These are phyloP conservation scores for Punctoribates punctum DNA, from an alignment of 2,888 invertebrate species.

Conservation along the genomic window DNA sequence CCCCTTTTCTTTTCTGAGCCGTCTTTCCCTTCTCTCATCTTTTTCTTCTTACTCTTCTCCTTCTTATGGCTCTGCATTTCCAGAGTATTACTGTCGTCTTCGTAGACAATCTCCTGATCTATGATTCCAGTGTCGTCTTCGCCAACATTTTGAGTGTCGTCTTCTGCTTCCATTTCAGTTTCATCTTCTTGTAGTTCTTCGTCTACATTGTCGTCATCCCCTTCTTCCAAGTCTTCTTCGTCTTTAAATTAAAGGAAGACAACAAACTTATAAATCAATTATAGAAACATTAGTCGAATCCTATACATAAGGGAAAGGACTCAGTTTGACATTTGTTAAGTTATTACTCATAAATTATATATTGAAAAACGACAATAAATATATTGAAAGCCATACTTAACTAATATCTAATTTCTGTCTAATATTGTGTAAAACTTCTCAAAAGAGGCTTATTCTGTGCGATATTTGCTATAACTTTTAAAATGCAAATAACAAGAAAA, in stretches of 20 bases:
- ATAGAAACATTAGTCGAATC: no score
- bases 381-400: no score
- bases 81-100: conserved; percentile 57
- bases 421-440: no score
- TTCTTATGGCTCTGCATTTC: conserved; percentile 61
- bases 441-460: no score
- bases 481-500: no score
- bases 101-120: conserved; percentile 74
- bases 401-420: no score
- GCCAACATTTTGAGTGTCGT: conserved; percentile 43
- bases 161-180: conserved; percentile 43
- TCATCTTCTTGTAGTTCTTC: conserved; percentile 45
- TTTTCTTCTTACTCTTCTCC: conserved; percentile 68
- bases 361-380: no score
- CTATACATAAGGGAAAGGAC: no score
- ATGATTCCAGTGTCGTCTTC: conserved; percentile 39
- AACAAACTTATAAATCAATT: no score
- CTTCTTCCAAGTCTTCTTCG: conserved; percentile 45
- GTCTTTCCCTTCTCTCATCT: conserved; percentile 71
- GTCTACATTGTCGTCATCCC: conserved; percentile 43
- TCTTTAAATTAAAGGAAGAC: conserved; percentile 26
- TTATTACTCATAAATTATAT: no score
- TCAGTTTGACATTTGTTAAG: no score
- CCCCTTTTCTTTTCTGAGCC: conserved; percentile 84
- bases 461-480: no score